Percentiles rank a stretch among this genome's conserved stretches.
Conservation (phyloP, 1,140 invertebrate genomes). For the Cyphomyrmex costatus region DNA sequence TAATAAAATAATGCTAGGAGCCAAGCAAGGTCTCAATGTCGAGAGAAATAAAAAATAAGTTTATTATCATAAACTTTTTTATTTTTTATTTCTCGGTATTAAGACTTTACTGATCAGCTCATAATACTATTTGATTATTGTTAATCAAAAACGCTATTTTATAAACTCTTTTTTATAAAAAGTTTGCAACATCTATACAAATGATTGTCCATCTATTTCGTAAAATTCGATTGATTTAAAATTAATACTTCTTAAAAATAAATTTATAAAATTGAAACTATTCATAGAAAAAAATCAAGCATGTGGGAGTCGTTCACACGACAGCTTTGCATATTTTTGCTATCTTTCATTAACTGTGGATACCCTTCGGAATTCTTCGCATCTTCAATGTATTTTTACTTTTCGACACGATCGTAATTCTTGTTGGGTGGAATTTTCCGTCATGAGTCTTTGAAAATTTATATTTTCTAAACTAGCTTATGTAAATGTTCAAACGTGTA, state of each 20-base stretch:
- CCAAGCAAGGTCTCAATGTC: too few species aligned
- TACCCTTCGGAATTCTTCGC: conserved; percentile 40
- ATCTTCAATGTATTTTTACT: conserved; percentile 61
- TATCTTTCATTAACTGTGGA: conserved; percentile 36
- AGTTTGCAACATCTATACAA: background rate
- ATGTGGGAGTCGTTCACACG: conserved; percentile 32
- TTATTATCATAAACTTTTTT: too few species aligned
- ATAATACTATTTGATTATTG: too few species aligned
- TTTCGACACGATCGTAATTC: conserved; percentile 35
- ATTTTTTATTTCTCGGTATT: too few species aligned
- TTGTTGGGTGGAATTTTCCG: conserved; percentile 41
- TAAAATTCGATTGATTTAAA: conserved; percentile 22
- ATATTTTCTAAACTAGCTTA: conserved; percentile 12
- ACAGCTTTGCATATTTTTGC: conserved; percentile 41
- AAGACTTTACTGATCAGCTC: too few species aligned
- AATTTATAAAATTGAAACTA: conserved; percentile 35
- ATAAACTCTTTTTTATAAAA: background rate
- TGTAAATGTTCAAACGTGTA: background rate
- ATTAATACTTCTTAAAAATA: conserved; percentile 33
- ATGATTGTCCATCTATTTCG: background rate
- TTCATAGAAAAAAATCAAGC: conserved; percentile 45
- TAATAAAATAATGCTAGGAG: too few species aligned
- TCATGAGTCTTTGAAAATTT: conserved; percentile 17
- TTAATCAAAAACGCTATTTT: background rate
- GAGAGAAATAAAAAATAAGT: too few species aligned